phyloP scores from a whole-genome alignment of 2,888 invertebrate genomes.

The Hemistola chrysoprasaria region DNA sequence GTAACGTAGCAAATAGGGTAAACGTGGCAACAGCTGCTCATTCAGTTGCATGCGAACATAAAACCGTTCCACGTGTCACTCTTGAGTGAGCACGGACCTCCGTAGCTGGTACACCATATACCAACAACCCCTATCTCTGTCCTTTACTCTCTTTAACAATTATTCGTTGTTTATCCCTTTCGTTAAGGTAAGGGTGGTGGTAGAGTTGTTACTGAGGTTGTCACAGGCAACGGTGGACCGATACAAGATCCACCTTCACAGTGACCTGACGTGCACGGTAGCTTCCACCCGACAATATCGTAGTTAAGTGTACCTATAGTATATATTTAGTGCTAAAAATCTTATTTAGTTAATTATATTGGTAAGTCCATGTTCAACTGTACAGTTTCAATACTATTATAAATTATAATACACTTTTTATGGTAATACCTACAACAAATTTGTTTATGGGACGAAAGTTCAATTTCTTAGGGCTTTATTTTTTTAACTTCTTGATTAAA shows the following conservation, averaged over 20 bases:
- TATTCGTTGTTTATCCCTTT: conserved; percentile 48
- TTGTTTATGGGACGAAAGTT: no score
- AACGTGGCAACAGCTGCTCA: conserved; percentile 61
- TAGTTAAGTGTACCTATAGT: conserved; percentile 33
- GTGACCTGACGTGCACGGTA: conserved; percentile 53
- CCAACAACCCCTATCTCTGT: conserved; percentile 58
- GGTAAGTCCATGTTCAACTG: conserved; percentile 25
- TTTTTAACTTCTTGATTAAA: no score
- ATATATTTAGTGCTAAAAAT: conserved; percentile 20
- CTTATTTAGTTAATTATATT: conserved; percentile 3
- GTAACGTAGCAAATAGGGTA: conserved; percentile 24
- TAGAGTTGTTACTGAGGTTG: conserved; percentile 74
- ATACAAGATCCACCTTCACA: conserved; percentile 62
- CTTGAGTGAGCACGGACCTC: conserved; percentile 68
- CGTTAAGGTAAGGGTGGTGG: conserved; percentile 61
- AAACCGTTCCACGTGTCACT: conserved; percentile 63
- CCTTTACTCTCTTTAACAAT: conserved; percentile 43
- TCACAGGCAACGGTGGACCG: conserved; percentile 70
- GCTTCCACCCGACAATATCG: conserved; percentile 58
- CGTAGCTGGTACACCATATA: conserved; percentile 54
- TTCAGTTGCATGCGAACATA: conserved; percentile 40
- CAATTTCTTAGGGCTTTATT: no score
- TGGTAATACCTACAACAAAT: no score
- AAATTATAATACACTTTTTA: no score
- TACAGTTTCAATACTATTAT: not conserved